phyloP scores from a whole-genome alignment of 2,797 vertebrate genomes.

The Pygocentrus nattereri region DNA sequence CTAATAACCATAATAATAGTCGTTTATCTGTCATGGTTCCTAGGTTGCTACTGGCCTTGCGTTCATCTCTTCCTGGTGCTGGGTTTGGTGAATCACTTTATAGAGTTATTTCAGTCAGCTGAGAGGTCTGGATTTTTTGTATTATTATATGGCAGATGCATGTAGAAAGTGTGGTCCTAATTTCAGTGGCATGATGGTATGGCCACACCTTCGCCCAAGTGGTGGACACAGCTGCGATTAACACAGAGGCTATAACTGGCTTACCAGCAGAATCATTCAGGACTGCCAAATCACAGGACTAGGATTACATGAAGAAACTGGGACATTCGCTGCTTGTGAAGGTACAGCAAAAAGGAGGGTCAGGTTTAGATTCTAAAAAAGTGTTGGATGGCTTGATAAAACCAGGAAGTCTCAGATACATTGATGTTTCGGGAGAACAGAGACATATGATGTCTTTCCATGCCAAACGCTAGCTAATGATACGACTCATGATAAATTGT shows the following conservation, averaged over 20 bases:
- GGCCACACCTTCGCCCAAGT: constrained; percentile 34
- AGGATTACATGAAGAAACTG: constrained; percentile 71
- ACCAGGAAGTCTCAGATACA: neutral
- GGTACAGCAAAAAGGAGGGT: constrained; percentile 25
- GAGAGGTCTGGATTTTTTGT: neutral
- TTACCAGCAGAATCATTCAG: constrained; percentile 65
- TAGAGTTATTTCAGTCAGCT: neutral
- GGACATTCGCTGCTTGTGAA: constrained; percentile 65
- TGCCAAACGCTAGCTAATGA: neutral
- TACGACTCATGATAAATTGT: neutral
- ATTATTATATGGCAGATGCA: neutral
- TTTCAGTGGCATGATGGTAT: constrained; percentile 21
- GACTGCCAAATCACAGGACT: constrained; percentile 73
- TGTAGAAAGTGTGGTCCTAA: constrained; percentile 17
- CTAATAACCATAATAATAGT: neutral
- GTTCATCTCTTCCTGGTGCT: neutral
- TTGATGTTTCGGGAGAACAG: neutral
- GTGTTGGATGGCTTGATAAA: neutral
- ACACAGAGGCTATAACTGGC: constrained; percentile 61
- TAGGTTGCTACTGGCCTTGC: neutral
- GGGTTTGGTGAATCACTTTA: neutral
- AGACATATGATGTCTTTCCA: neutral
- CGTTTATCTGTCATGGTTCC: constrained; percentile 8
- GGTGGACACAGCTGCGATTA: constrained; percentile 51
- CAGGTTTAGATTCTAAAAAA: constrained; percentile 24